Evolutionary conservation across 1,140 invertebrate species (phyloP).

Genomic region (Macrobrachium rosenbergii): DNA sequence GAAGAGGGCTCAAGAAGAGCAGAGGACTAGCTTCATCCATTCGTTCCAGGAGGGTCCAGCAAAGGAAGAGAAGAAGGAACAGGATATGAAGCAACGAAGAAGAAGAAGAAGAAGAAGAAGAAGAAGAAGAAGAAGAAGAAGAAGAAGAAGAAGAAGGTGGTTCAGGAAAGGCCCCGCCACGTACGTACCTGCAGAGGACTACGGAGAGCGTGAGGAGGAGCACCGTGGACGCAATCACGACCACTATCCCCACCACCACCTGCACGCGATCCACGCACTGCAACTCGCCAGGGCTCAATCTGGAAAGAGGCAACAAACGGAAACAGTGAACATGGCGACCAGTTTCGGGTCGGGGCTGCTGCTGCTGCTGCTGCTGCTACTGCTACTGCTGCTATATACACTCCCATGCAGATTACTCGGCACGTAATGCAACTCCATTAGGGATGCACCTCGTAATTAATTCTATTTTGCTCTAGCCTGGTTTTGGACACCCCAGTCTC

Average conservation of each 20-base stretch:
- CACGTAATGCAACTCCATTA: too few relatives aligned
- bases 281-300: constrained; percentile 35
- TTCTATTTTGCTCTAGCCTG: too few relatives aligned
- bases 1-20: too few relatives aligned
- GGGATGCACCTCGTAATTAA: too few relatives aligned
- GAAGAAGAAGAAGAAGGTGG: background rate
- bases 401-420: too few relatives aligned
- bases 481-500: too few relatives aligned
- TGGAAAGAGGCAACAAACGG: background rate
- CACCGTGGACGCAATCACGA: constrained; percentile 19
- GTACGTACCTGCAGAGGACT: constrained; percentile 26
- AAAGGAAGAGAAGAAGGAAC: background rate
- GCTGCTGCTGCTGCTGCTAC: too few relatives aligned
- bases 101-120: background rate
- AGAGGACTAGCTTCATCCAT: too few relatives aligned
- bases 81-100: background rate
- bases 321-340: too few relatives aligned
- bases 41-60: too few relatives aligned
- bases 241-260: constrained; percentile 42
- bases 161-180: background rate
- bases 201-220: constrained; percentile 35
- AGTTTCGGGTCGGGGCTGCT: too few relatives aligned
- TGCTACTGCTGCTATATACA: too few relatives aligned
- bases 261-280: constrained; percentile 42
- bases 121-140: background rate